Percentiles rank a stretch among this genome's conserved stretches.
Evolutionary conservation across 2,113 vertebrate species (phyloP).

Genomic region (Nanorana parkeri): DNA sequence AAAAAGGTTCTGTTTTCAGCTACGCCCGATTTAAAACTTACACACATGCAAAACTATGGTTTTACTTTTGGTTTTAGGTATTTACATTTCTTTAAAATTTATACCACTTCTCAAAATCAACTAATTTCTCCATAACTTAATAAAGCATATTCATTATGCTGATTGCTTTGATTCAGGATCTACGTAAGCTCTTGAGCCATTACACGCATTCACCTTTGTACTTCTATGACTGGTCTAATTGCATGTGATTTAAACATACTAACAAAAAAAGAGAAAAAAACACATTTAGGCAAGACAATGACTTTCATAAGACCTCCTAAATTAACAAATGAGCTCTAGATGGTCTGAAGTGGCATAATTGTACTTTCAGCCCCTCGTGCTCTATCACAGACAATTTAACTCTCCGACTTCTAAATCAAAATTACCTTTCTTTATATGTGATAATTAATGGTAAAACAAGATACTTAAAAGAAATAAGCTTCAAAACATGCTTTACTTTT

Average conservation of each 20-base stretch:
- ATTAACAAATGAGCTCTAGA: conserved; percentile 40
- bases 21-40: too few species aligned
- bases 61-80: too few species aligned
- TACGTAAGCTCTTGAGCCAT: conserved; percentile 41
- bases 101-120: neutral
- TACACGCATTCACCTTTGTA: neutral
- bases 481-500: neutral
- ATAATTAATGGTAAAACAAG: conserved; percentile 51
- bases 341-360: conserved; percentile 47
- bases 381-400: conserved; percentile 47
- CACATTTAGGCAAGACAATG: conserved; percentile 47
- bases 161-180: conserved; percentile 37
- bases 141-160: conserved; percentile 21
- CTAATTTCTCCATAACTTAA: neutral
- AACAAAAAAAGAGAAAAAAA: conserved; percentile 30
- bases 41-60: too few species aligned
- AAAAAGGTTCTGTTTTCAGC: too few species aligned
- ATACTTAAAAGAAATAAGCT: conserved; percentile 43
- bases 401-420: conserved; percentile 51
- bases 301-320: conserved; percentile 52
- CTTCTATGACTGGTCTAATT: conserved; percentile 36
- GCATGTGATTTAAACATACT: conserved; percentile 13
- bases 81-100: neutral
- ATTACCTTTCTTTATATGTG: conserved; percentile 47
- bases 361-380: conserved; percentile 37